phyloP scores from a whole-genome alignment of 2,888 invertebrate genomes.

The Phrixothrix hirtus region DNA sequence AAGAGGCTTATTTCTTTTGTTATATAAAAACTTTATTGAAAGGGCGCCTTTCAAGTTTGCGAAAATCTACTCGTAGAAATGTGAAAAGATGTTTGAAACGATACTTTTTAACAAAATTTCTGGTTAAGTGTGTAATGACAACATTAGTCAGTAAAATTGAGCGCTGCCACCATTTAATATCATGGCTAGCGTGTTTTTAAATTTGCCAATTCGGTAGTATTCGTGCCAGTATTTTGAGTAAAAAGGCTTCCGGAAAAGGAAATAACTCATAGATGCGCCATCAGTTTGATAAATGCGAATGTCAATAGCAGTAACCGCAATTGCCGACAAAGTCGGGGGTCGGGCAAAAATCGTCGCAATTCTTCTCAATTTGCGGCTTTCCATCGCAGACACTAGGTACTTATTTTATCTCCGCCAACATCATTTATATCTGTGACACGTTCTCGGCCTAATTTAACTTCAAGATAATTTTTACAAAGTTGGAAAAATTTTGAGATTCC shows the following conservation, averaged over 20 bases:
- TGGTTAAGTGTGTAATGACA: too few species aligned
- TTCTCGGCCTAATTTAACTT: slow-evolving; percentile 1
- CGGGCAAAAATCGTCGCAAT: slow-evolving; percentile 44
- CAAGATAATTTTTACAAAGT: slow-evolving; percentile 6
- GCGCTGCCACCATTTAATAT: too few species aligned
- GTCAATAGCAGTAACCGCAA: slow-evolving; percentile 47
- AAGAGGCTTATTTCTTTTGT: too few species aligned
- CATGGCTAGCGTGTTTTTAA: too few species aligned
- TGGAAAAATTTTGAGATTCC: neutral
- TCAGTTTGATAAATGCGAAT: slow-evolving; percentile 46
- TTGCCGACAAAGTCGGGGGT: slow-evolving; percentile 40
- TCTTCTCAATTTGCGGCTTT: slow-evolving; percentile 43
- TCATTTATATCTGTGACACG: slow-evolving; percentile 17
- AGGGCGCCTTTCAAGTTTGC: too few species aligned
- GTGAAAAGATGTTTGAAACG: too few species aligned
- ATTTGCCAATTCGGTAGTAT: too few species aligned
- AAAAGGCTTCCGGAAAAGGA: slow-evolving; percentile 26
- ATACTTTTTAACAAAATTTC: too few species aligned
- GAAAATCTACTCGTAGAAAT: too few species aligned
- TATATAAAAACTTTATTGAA: too few species aligned
- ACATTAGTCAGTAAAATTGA: too few species aligned
- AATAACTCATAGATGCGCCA: slow-evolving; percentile 43
- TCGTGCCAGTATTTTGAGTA: too few species aligned
- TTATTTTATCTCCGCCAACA: slow-evolving; percentile 19
- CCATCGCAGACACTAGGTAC: slow-evolving; percentile 36